Percentiles rank a stretch among this genome's conserved stretches.
Conservation (phyloP, 2,888 invertebrate species). For the Calliopum simillimum region DNA sequence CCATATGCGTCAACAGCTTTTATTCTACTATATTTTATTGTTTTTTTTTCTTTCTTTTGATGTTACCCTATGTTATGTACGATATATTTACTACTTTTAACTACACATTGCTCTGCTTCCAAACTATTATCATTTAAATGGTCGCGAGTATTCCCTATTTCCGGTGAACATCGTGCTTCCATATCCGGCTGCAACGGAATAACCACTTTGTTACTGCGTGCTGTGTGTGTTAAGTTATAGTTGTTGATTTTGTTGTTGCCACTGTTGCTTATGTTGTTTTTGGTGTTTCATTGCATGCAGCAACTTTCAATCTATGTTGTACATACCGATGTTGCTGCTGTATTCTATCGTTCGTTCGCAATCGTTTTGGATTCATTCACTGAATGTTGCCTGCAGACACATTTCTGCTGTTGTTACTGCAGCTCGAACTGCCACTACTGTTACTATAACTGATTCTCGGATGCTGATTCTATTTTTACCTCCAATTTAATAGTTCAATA, state of each 20-base stretch:
- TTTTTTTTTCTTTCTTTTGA: neutral
- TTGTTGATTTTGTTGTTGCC: neutral
- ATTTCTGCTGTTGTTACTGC: slow-evolving; percentile 2
- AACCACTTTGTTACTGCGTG: slow-evolving; percentile 15
- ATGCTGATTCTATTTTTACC: slow-evolving; percentile 24
- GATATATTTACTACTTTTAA: neutral
- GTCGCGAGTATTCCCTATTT: slow-evolving; percentile 25
- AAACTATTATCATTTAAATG: slow-evolving; percentile 32
- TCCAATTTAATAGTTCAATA: slow-evolving; percentile 49
- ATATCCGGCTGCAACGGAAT: slow-evolving; percentile 25
- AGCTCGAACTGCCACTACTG: too few species aligned
- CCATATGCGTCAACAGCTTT: too few species aligned
- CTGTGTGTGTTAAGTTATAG: neutral
- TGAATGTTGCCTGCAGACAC: neutral
- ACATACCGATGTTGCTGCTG: slow-evolving; percentile 12
- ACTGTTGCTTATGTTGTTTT: neutral
- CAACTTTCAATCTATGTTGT: neutral
- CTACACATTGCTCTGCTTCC: neutral
- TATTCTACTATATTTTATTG: too few species aligned
- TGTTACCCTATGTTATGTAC: neutral
- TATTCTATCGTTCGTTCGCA: neutral
- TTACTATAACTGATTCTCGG: neutral
- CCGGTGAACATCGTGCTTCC: slow-evolving; percentile 27
- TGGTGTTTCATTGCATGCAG: slow-evolving; percentile 5
- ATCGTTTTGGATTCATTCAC: too few species aligned